Conservation (phyloP, 2,113 vertebrate genomes). For the Oxyruncus cristatus region DNA sequence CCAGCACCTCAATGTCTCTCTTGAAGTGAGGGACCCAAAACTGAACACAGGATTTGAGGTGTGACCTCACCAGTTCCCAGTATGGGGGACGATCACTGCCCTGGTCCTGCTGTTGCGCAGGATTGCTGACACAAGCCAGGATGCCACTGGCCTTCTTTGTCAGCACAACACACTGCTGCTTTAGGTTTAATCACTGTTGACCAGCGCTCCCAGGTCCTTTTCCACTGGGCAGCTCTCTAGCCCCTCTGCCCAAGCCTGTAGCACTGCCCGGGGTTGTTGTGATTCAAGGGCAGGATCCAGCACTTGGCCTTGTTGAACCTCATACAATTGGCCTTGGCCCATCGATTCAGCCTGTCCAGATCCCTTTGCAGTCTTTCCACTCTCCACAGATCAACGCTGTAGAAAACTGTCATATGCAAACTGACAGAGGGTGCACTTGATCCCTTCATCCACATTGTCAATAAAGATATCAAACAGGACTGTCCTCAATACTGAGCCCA, state of each 20-base stretch:
- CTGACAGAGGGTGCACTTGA: not conserved
- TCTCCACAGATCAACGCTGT: not conserved
- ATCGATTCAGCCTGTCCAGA: not conserved
- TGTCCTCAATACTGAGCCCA: not conserved
- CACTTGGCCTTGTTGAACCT: not conserved
- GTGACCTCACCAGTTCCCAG: not conserved
- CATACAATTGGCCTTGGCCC: not conserved
- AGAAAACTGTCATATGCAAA: too few relatives aligned
- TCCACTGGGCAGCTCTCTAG: not conserved
- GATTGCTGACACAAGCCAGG: not conserved
- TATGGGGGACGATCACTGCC: not conserved
- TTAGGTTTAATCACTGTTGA: not conserved
- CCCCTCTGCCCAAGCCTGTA: not conserved
- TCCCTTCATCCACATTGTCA: not conserved
- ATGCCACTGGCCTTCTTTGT: not conserved
- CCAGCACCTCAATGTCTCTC: not conserved
- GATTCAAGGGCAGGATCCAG: fast-evolving
- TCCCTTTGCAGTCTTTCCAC: not conserved
- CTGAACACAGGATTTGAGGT: too few relatives aligned
- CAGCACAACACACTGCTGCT: not conserved
- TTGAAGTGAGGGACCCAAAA: not conserved
- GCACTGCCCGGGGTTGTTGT: not conserved
- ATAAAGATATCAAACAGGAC: not conserved
- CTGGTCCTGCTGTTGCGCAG: not conserved
- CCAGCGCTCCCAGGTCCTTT: not conserved